Evolutionary conservation across 2,797 vertebrate genomes (phyloP), one percentile per base, ranked within the genome.

Genomic region (Lepilemur septentrionalis): DNA sequence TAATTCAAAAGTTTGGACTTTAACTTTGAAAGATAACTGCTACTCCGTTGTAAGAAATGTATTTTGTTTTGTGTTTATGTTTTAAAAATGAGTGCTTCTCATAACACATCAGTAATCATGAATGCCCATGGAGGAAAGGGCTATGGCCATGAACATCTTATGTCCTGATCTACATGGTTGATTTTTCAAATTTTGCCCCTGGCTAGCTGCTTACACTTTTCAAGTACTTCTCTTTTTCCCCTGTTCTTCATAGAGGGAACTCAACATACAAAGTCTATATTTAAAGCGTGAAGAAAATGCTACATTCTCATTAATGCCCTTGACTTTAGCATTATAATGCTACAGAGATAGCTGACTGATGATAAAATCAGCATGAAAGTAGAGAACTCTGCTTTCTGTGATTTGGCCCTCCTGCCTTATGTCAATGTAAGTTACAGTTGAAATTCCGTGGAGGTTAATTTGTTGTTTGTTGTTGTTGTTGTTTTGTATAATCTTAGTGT

Each of bases 21-120:
- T 38, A 90, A n/a, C 25, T 96, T 76, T 88, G 43, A 78, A 97
- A 79, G 38, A 76, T 23, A 38, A 41, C 13, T 80, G 28, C n/a
- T 78, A 20, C 72, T 95, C 2, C 35, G 91, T 25, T 43, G 18
- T 75, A 72, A 38, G 11, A 95, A 95, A 80, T n/a, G 17, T 35
- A 38, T 83, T 89, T 93, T 87, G 5, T 80, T 89, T n/a, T 89
- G n/a, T 93, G 43, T 84, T 65, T 52, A 14, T 93, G 35, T 46
- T 91, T 96, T 89, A 90, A 85, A 90, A 91, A n/a, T 88, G 22
- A 94, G 7, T 70, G 28, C 43, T 93, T 76, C 28, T n/a, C 69
- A 85, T 11, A 89, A 50, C 30, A 83, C 4, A 2, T 65, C 15
- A 86, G 88, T 88, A 87, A 79, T 63, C 20, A 65, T 65, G 25